A percentile compares a stretch with the other conserved stretches of the same genome.
Conservation (phyloP, 2,888 invertebrate species). For the Chrysina gloriosa region DNA sequence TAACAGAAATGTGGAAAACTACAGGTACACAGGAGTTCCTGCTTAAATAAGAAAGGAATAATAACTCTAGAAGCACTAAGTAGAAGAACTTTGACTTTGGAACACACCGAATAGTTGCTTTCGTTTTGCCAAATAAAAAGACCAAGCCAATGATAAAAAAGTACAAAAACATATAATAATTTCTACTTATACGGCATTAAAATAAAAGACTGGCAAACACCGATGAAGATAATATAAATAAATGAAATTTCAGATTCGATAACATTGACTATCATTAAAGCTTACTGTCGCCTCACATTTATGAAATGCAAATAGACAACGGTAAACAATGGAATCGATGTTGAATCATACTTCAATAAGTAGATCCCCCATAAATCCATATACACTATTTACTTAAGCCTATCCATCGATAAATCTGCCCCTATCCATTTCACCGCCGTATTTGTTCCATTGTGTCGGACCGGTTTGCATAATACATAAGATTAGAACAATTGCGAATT, state of each 20-base stretch:
- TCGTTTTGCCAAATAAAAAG: no score
- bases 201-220: background rate
- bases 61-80: no score
- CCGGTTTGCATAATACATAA: background rate
- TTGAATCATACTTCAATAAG: background rate
- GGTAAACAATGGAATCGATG: background rate
- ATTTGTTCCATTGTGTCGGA: background rate
- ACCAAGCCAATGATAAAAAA: no score
- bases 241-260: background rate
- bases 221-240: background rate
- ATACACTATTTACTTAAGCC: background rate
- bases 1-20: no score
- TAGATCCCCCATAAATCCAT: background rate
- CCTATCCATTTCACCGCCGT: background rate
- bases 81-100: no score
- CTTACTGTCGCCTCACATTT: background rate
- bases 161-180: no score
- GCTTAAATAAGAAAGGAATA: no score
- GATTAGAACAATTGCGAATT: background rate
- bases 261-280: background rate
- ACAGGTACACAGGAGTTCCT: no score
- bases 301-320: background rate
- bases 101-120: no score
- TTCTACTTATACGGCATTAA: no score
- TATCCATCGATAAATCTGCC: background rate